phyloP scores from a whole-genome alignment of 2,888 invertebrate species.

The Molorchus minor region DNA sequence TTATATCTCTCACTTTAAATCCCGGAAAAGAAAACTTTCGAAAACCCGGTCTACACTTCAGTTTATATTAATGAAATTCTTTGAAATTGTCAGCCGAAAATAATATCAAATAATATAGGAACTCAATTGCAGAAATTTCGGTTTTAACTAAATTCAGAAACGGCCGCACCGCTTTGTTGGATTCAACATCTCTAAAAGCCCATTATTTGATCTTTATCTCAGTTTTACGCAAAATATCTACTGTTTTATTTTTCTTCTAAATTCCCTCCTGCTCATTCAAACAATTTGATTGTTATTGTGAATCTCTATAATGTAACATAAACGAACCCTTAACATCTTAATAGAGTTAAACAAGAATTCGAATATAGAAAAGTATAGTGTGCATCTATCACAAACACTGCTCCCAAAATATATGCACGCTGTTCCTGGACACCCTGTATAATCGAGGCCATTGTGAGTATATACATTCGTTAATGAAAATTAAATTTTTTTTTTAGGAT shows the following conservation, averaged over 20 bases:
- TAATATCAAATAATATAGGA: constrained; percentile 19
- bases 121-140: constrained; percentile 21
- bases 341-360: too few species aligned
- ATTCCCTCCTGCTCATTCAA: background rate
- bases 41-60: constrained; percentile 14
- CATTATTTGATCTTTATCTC: constrained; percentile 21
- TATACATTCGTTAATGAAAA: too few species aligned
- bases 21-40: constrained; percentile 46
- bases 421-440: too few species aligned
- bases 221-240: constrained; percentile 16
- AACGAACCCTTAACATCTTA: too few species aligned
- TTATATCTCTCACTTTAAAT: constrained; percentile 45
- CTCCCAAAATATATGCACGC: too few species aligned
- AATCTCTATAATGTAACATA: too few species aligned
- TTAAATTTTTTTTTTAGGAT: too few species aligned
- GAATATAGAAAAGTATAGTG: too few species aligned
- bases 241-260: constrained; percentile 10
- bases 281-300: too few species aligned
- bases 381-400: too few species aligned
- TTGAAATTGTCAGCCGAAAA: constrained; percentile 12
- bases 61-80: constrained; percentile 16
- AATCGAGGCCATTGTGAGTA: too few species aligned
- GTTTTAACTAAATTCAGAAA: constrained; percentile 16
- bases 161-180: constrained; percentile 8
- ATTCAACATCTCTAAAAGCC: constrained; percentile 16